Base-by-base conservation (phyloP, 2,113 vertebrate genomes). In the Rhizomys pruinosus region DNA sequence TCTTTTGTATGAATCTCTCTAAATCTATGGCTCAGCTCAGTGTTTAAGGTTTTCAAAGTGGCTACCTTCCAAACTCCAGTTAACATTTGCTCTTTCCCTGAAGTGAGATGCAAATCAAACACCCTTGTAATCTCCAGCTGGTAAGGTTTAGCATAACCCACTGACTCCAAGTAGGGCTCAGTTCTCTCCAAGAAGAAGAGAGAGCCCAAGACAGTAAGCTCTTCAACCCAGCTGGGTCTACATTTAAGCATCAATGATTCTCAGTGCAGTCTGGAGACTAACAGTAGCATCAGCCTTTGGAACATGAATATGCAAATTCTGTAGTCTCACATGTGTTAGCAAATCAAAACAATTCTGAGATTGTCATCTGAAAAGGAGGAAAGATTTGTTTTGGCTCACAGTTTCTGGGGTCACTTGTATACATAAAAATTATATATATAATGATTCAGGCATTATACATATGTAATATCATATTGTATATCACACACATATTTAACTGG, bases 41-140 rank as follows among this genome's bases (percentile, higher is more conserved):
- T 82, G 64, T 93, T 91, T 84, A 93, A 93, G 82, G 20, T 95
- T 95, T 87, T 84, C 39, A 71, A 85, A 95, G 59, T 88, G 92
- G 90, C 85, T 95, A 19, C 10, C 20, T 61, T 91, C 85, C 93
- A 92, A 92, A 95, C 16, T 71, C 17, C 3, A 61, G 69, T 95
- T 88, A 93, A 92, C 84, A 96, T 96, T 97, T 97, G 88, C 71
- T 84, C 82, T 94, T 94, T 57, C 42, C 88, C 85, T 59, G 6
- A 88, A 82, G 52, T 81, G 69, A 84, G 64, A 52, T 25, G 27
- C 16, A 93, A 37, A 84, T 82, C 89, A 96, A 91, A 92, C 34
- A 92, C 57, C 20, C 57, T 88, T 94, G 73, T 82, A 92, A 91
- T 93, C 78, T 52, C 37, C 39, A 61, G 20, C 52, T 86, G 66